These are phyloP conservation scores for Polypedilum pembai DNA, from an alignment of 1,140 invertebrate species.

Conservation along the genomic window DNA sequence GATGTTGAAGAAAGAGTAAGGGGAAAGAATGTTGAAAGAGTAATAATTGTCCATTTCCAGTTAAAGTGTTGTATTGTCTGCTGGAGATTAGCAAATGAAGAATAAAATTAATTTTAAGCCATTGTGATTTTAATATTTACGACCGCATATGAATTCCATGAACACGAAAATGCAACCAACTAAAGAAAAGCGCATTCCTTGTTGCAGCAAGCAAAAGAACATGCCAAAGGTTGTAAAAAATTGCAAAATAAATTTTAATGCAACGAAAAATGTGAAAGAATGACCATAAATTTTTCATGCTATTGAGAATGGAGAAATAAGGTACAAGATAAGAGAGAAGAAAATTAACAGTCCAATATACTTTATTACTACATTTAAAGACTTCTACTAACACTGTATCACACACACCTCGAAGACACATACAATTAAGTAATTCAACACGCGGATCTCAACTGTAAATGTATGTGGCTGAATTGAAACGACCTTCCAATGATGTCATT, in stretches of 20 bases:
- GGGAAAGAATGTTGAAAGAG: background rate
- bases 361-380: background rate
- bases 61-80: background rate
- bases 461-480: background rate
- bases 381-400: background rate
- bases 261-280: slow-evolving; percentile 8
- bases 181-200: too few species aligned
- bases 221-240: too few species aligned
- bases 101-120: too few species aligned
- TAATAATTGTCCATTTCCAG: background rate
- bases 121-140: slow-evolving; percentile 13
- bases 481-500: slow-evolving; percentile 16
- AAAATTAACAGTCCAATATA: background rate
- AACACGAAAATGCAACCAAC: background rate
- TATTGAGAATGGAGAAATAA: background rate
- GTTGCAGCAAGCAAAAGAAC: too few species aligned
- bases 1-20: too few species aligned
- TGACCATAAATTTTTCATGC: slow-evolving; percentile 13
- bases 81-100: background rate
- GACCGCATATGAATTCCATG: background rate
- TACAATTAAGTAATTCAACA: background rate
- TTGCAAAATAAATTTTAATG: background rate
- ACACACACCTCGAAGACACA: background rate
- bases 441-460: background rate
- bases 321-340: slow-evolving; percentile 6